Evolutionary conservation across 2,797 vertebrate genomes (phyloP).

Genomic region (Myotis myotis): DNA sequence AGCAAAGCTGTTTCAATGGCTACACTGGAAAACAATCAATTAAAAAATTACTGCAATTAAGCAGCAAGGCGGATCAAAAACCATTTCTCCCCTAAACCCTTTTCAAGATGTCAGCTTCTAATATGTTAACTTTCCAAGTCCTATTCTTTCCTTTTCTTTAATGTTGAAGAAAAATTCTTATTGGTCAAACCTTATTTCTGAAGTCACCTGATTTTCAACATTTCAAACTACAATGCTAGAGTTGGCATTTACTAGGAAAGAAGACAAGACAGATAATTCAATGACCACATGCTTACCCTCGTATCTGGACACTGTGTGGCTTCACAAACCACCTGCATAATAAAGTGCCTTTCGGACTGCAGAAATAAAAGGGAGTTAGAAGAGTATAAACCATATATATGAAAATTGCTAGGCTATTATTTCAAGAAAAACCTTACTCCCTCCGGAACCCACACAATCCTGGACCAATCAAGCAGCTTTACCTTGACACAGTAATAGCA

Average conservation of each 20-base stretch:
- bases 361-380: conserved; percentile 63
- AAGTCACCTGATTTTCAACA: not conserved
- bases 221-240: not conserved
- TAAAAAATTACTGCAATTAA: not conserved
- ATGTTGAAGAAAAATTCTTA: not conserved
- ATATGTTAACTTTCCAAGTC: not conserved
- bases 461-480: not conserved
- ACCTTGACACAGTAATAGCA: not conserved
- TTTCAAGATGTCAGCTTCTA: not conserved
- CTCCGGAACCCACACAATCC: not conserved
- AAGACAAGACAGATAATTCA: not conserved
- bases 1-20: not conserved
- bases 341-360: conserved; percentile 98
- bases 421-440: not conserved
- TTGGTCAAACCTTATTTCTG: not conserved
- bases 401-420: not conserved
- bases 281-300: conserved; percentile 88
- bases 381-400: not conserved
- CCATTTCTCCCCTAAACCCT: not conserved
- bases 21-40: not conserved
- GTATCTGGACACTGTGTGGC: conserved; percentile 98
- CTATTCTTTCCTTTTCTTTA: not conserved
- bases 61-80: not conserved
- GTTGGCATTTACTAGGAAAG: not conserved
- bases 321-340: conserved; percentile 99